These are phyloP conservation scores for Diarsia mendica DNA, from an alignment of 2,888 invertebrate species.

Conservation along the genomic window DNA sequence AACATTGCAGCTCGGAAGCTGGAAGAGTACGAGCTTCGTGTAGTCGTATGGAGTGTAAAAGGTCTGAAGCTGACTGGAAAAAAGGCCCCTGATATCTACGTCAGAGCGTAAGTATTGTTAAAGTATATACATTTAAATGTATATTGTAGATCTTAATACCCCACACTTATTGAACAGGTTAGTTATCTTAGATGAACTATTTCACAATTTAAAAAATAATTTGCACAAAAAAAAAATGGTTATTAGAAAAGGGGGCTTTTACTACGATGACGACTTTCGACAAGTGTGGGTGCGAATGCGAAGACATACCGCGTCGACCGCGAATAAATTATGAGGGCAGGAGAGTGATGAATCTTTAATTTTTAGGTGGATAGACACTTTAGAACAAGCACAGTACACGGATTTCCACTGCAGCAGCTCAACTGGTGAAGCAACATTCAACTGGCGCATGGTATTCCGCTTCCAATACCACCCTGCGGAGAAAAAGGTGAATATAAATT, in stretches of 20 bases:
- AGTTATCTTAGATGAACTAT: neutral
- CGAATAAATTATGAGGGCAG: neutral
- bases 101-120: slow-evolving; percentile 91
- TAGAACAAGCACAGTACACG: slow-evolving; percentile 93
- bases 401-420: slow-evolving; percentile 95
- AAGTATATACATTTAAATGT: neutral
- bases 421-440: slow-evolving; percentile 95
- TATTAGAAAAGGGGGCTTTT: neutral
- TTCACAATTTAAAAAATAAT: neutral
- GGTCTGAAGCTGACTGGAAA: slow-evolving; percentile 91
- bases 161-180: neutral
- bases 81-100: slow-evolving; percentile 94
- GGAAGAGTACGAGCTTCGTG: slow-evolving; percentile 92
- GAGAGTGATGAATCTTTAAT: neutral
- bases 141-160: neutral
- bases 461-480: slow-evolving; percentile 94
- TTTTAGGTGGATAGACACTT: slow-evolving; percentile 92
- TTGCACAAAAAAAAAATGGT: neutral
- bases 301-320: neutral
- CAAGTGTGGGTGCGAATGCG: no score
- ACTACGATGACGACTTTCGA: neutral
- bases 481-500: slow-evolving; percentile 88
- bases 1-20: slow-evolving; percentile 94
- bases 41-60: slow-evolving; percentile 92
- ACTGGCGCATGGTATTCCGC: slow-evolving; percentile 97